Evolutionary conservation across 1,140 invertebrate species (phyloP).

Genomic region (Aleiodes sp.): DNA sequence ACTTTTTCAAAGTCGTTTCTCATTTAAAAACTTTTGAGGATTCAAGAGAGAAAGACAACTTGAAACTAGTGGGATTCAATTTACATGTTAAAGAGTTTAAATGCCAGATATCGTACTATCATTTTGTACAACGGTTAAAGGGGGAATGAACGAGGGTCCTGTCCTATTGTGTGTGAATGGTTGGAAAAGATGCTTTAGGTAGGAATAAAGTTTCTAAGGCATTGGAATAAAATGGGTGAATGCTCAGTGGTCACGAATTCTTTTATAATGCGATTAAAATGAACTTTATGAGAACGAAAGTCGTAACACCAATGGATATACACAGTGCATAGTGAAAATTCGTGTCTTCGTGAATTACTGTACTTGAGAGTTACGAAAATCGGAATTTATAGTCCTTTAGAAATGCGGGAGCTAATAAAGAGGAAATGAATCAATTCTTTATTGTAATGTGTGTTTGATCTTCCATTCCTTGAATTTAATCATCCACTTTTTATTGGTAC

Average conservation of each 20-base stretch:
- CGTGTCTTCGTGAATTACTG: constrained; percentile 1
- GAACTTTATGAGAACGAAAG: constrained; percentile 18
- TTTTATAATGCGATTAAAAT: constrained; percentile 12
- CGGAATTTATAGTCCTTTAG: too few species aligned
- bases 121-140: neutral
- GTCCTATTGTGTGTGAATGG: neutral
- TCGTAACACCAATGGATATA: constrained; percentile 7
- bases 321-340: constrained; percentile 13
- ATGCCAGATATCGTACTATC: constrained; percentile 1
- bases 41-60: neutral
- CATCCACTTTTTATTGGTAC: too few species aligned
- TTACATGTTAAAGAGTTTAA: constrained; percentile 1
- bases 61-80: constrained; percentile 7
- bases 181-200: neutral
- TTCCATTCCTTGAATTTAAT: too few species aligned
- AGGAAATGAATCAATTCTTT: too few species aligned
- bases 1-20: constrained; percentile 10
- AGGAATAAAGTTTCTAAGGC: neutral
- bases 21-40: neutral
- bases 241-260: neutral
- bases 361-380: too few species aligned
- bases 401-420: too few species aligned
- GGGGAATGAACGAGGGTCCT: neutral
- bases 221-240: neutral
- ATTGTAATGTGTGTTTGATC: too few species aligned